Evolutionary conservation across 2,888 invertebrate species (phyloP), one percentile per base, ranked within the genome.

Genomic region (Coelinius sp.): DNA sequence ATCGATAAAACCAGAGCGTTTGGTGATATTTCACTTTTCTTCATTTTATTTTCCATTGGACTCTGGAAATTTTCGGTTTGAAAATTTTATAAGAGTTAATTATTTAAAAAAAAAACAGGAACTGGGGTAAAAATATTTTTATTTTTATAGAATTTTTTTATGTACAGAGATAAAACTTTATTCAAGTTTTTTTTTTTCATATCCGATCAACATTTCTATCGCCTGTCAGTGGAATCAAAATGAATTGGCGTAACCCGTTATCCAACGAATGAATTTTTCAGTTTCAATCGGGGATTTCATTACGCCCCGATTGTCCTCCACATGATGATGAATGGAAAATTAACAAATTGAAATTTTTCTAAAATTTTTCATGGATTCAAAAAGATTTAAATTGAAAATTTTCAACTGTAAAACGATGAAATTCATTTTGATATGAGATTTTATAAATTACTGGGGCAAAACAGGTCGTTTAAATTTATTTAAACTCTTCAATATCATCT

Each of bases 1-100:
- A 59, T 59, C 59, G 59, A 59, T 59, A 35, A 35, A 27, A 59
- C 31, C 59, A 31, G 17, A 35, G 25, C 12, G 27, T 8, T 17
- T 31, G 3, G 35, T 35, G 59, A 35, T 59, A 31, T 59, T 59
- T 59, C 35, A 31, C 31, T 35, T 35, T 59, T 59, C 20, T 31
- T 59, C 6, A 59, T 35, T 35, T 35, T 10, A 35, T 35, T 35
- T n/a, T 44, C 14, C 44, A 44, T 44, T 44, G 44, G 35, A 35
- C 35, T 35, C 8, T 35, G 35, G 35, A 35, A 35, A 35, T 35
- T 35, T 35, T 10, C 35, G 35, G 35, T 35, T 7, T 35, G 35
- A 35, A 3, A 6, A n/a, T n/a, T n/a, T n/a, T n/a, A n/a, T n/a
- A n/a, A n/a, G n/a, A n/a, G n/a, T n/a, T n/a, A n/a, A n/a, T n/a